Evolutionary conservation across 2,797 vertebrate species (phyloP).

Genomic region (Xenentodon cancila): DNA sequence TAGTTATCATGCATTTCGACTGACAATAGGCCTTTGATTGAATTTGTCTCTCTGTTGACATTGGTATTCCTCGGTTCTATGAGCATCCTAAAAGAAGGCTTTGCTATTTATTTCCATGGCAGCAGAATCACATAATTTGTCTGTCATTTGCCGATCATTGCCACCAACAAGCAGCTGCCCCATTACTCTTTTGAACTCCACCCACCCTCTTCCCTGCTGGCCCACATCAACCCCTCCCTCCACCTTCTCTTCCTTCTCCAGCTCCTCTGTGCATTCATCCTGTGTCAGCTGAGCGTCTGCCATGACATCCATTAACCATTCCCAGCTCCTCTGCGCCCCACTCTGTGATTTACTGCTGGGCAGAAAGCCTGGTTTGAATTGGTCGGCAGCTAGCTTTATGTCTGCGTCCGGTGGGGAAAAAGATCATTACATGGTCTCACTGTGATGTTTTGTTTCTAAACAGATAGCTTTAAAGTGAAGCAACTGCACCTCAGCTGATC

Average conservation of each 20-base stretch:
- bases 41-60: constrained; percentile 29
- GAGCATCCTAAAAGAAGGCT: constrained; percentile 32
- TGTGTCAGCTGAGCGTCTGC: constrained; percentile 56
- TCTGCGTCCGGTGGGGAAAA: constrained; percentile 24
- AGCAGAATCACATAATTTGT: constrained; percentile 63
- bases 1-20: neutral
- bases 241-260: constrained; percentile 34
- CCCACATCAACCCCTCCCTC: constrained; percentile 15
- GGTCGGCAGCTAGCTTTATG: constrained; percentile 48
- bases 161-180: constrained; percentile 71
- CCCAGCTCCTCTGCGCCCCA: constrained; percentile 48
- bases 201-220: constrained; percentile 14
- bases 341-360: constrained; percentile 62
- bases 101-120: constrained; percentile 52
- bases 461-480: neutral
- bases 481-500: constrained; percentile 25
- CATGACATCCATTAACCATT: constrained; percentile 67
- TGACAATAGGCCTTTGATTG: neutral
- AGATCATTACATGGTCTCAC: constrained; percentile 24
- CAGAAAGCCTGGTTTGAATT: constrained; percentile 46
- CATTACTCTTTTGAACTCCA: constrained; percentile 52
- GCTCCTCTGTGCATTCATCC: constrained; percentile 53
- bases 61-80: constrained; percentile 17
- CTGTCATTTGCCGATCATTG: constrained; percentile 63
- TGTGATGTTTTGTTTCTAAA: constrained; percentile 29